Conservation (phyloP, 1,140 invertebrate species). For the Megalopta genalis region DNA sequence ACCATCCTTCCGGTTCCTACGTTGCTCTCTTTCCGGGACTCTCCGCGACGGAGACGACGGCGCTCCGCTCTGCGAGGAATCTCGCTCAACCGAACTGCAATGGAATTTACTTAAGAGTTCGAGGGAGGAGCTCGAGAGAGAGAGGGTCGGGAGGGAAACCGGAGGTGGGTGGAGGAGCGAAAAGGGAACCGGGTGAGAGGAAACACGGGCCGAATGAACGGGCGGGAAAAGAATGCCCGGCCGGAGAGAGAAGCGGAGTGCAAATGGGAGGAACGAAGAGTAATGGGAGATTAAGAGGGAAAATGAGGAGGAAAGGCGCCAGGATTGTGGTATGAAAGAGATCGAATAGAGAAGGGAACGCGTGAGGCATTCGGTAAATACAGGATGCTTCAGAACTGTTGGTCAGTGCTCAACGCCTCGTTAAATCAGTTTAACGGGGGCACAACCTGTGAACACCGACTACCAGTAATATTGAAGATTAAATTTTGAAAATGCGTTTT, state of each 20-base stretch:
- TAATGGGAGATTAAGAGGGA: conserved; percentile 29
- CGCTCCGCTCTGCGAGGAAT: conserved; percentile 36
- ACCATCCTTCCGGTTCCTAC: conserved; percentile 26
- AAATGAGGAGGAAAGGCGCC: background rate
- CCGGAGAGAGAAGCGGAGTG: background rate
- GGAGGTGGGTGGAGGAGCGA: background rate
- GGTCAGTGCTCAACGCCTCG: background rate
- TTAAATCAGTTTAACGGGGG: background rate
- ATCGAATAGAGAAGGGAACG: conserved; percentile 2
- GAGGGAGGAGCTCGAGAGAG: background rate
- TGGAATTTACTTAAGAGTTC: conserved; percentile 56
- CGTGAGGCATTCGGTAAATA: background rate
- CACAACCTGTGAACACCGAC: background rate
- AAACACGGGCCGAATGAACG: conserved; percentile 13
- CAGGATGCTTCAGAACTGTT: background rate
- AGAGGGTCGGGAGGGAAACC: background rate
- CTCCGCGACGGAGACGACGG: conserved; percentile 11
- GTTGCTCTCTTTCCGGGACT: conserved; percentile 32
- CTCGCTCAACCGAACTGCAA: conserved; percentile 42
- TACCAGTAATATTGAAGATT: no score
- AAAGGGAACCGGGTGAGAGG: background rate
- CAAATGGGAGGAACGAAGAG: conserved; percentile 16
- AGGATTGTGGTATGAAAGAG: background rate
- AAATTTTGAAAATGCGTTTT: no score
- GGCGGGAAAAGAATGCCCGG: background rate